phyloP scores from a whole-genome alignment of 2,888 invertebrate species.

The Luffia ferchaultella region DNA sequence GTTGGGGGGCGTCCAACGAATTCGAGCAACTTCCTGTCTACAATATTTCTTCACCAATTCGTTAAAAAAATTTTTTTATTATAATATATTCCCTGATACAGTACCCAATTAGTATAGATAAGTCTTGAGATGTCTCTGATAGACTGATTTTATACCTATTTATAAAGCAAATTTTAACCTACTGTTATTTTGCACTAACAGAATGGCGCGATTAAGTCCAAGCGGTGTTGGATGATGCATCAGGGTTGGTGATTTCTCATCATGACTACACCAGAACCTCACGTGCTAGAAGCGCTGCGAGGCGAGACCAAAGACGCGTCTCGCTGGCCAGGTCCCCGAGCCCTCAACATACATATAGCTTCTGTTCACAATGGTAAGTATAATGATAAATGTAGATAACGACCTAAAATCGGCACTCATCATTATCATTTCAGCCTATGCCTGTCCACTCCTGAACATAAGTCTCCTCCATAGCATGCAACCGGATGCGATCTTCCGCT shows the following conservation, averaged over 20 bases:
- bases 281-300: constrained; percentile 57
- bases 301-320: constrained; percentile 45
- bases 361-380: constrained; percentile 62
- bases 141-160: too few relatives aligned
- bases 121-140: too few relatives aligned
- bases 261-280: constrained; percentile 62
- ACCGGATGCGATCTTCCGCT: too few relatives aligned
- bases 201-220: constrained; percentile 37
- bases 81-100: too few relatives aligned
- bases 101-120: too few relatives aligned
- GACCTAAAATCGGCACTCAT: neutral
- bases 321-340: constrained; percentile 66
- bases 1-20: too few relatives aligned
- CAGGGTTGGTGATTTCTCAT: constrained; percentile 16
- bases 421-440: neutral
- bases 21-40: too few relatives aligned
- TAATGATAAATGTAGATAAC: neutral
- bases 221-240: constrained; percentile 35
- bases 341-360: constrained; percentile 67
- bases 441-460: neutral
- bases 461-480: too few relatives aligned
- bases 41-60: too few relatives aligned
- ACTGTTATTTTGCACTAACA: too few relatives aligned
- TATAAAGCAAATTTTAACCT: too few relatives aligned
- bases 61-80: too few relatives aligned